Evolutionary conservation across 2,888 invertebrate species (phyloP), one percentile per base, ranked within the genome.

Genomic region (Alsophila aescularia): DNA sequence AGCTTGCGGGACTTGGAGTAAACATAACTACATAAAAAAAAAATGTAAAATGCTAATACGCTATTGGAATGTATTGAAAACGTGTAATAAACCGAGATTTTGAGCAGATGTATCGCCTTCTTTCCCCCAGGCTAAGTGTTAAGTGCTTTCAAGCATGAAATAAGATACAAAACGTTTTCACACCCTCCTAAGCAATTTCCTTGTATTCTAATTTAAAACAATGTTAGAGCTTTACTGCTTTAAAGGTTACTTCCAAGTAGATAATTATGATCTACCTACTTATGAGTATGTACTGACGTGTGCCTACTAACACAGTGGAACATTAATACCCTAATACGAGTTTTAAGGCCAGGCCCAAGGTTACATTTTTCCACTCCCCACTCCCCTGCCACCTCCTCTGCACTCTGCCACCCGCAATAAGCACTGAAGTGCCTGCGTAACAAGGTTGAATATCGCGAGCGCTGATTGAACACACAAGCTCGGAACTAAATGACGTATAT

Each of bases 131-230:
- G 57, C 53, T 45, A 44, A 60, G 48, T 53, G 59, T 45, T 50
- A 61, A 58, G 52, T 58, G 56, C 57, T 54, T 53, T 62, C 62
- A 50, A 66, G 69, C 73, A 63, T 71, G 69, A 71, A 77, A 77
- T 67, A 68, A 72, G 70, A 66, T 70, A 70, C 57, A 53, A 58
- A 60, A 62, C 24, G 64, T 56, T 64, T 64, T 66, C 62, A 65
- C 64, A 57, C 62, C 60, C 62, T 52, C 49, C 41, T 24, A 24
- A 54, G 53, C 55, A 60, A 56, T 56, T 56, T 55, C 48, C 49
- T 41, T 55, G 41, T 42, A 31, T 48, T 42, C 48, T 45, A 55
- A 52, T 57, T 58, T 57, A 58, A 55, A 58, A 58, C 54, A 62
- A 62, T 58, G 53, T 55, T 40, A 50, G 2, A 13, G 10, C 7